phyloP scores from a whole-genome alignment of 2,797 vertebrate genomes.

The Thalassophryne amazonica region DNA sequence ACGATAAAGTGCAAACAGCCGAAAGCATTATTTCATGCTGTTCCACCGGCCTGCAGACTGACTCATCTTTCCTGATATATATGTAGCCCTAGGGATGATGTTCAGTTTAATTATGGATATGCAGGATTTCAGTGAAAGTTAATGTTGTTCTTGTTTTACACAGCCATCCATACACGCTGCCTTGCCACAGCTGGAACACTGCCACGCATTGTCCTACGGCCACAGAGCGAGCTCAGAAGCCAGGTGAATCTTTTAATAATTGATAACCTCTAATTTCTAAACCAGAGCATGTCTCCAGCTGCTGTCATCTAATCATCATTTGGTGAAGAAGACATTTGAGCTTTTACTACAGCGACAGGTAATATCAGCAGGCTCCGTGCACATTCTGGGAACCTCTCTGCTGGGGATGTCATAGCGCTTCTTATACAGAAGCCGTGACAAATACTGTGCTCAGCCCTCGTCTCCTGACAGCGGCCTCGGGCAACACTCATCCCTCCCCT shows the following conservation, averaged over 20 bases:
- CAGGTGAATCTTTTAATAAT: conserved; percentile 61
- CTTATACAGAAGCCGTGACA: conserved; percentile 62
- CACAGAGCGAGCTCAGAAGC: conserved; percentile 30
- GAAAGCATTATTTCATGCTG: conserved; percentile 60
- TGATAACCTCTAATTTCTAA: conserved; percentile 52
- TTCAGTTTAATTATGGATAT: conserved; percentile 66
- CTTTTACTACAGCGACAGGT: conserved; percentile 25
- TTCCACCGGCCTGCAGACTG: conserved; percentile 41
- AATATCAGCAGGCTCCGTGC: conserved; percentile 2
- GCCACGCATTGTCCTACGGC: conserved; percentile 15
- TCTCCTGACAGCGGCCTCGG: conserved; percentile 64
- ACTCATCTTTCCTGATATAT: conserved; percentile 62
- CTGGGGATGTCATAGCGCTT: conserved; percentile 53
- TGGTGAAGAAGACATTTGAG: conserved; percentile 34
- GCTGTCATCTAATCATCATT: conserved; percentile 55
- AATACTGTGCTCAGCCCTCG: conserved; percentile 48
- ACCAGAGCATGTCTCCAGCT: conserved; percentile 28
- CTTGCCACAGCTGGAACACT: conserved; percentile 16
- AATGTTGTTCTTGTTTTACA: conserved; percentile 66
- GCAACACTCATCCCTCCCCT: conserved; percentile 63
- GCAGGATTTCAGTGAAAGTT: conserved; percentile 59
- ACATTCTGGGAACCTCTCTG: conserved; percentile 32
- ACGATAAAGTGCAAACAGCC: conserved; percentile 56
- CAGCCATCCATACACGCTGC: conserved; percentile 28
- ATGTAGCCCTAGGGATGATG: conserved; percentile 58